These are phyloP conservation scores for Arrhopalites spinosus DNA, from an alignment of 2,888 invertebrate species.

Conservation along the genomic window DNA sequence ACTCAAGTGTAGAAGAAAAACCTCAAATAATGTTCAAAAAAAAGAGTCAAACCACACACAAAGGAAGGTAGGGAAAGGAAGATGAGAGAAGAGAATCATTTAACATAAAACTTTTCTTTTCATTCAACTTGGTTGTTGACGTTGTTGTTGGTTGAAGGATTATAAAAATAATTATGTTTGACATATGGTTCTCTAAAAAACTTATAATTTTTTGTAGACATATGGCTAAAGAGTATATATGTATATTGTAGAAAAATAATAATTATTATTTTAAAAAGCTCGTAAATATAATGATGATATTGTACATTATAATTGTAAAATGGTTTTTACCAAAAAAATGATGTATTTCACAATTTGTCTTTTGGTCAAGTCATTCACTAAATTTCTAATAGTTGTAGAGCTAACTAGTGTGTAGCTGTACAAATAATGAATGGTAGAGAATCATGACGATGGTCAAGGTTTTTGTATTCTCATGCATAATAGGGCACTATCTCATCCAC, in stretches of 20 bases:
- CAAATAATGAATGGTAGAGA: not conserved
- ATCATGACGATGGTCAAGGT: constrained; percentile 35
- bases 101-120: not conserved
- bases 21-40: not conserved
- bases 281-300: too few species aligned
- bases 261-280: too few species aligned
- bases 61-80: not conserved
- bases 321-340: not conserved
- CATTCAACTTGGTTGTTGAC: constrained; percentile 5
- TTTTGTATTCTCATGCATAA: constrained; percentile 21
- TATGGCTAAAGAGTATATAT: too few species aligned
- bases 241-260: too few species aligned
- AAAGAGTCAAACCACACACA: not conserved
- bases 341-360: not conserved
- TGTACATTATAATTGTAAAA: too few species aligned
- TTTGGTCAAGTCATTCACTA: not conserved
- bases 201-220: too few species aligned
- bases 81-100: not conserved
- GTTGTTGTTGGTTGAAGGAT: too few species aligned
- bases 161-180: too few species aligned
- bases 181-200: too few species aligned
- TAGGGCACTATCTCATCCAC: not conserved
- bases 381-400: not conserved
- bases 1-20: not conserved
- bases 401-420: too few species aligned